Evolutionary conservation across 2,888 invertebrate species (phyloP), one percentile per base, ranked within the genome.

Genomic region (Epirrhoe tristata): DNA sequence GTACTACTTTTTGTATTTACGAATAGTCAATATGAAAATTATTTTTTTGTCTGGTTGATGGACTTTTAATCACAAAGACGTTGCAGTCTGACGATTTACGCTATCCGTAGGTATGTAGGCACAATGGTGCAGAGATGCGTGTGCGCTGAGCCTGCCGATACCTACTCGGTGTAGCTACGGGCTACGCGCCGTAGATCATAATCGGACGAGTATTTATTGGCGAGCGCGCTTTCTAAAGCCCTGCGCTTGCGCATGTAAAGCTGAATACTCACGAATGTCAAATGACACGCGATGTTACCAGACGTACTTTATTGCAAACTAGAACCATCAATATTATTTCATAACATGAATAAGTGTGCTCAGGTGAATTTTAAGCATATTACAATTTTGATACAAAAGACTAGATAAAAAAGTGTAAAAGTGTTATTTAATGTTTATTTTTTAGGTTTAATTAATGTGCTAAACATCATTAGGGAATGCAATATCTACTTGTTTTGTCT

Each of bases 161-260:
- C 51, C 57, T 55, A 60, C 57, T 54, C 58, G 56, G 80, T 79
- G 84, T 87, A 81, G 89, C 91, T 91, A 89, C 91, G 89, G 91
- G 90, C 91, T 92, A 91, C 91, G 91, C 86, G 87, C 83, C 90
- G 92, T 92, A 93, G 93, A 93, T 93, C 92, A 93, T 90, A 91
- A 92, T 92, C 92, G 84, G 88, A 88, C 87, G 84, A 86, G 87
- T 91, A 91, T 93, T 92, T 93, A 92, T 91, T 88, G 87, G 88
- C 85, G 83, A 79, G 83, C 81, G 81, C 86, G 86, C 91, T 93
- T 91, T 92, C 91, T 91, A 90, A 78, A 82, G 79, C 77, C 72
- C 75, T 75, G 68, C 64, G 72, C 65, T 66, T 65, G 75, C 72
- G 69, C 73, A 65, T 68, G 65, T 81, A 81, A 84, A 81, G 82